These are phyloP conservation scores for Macaca mulatta DNA, from an alignment of 2,113 vertebrate species.

Conservation along the genomic window DNA sequence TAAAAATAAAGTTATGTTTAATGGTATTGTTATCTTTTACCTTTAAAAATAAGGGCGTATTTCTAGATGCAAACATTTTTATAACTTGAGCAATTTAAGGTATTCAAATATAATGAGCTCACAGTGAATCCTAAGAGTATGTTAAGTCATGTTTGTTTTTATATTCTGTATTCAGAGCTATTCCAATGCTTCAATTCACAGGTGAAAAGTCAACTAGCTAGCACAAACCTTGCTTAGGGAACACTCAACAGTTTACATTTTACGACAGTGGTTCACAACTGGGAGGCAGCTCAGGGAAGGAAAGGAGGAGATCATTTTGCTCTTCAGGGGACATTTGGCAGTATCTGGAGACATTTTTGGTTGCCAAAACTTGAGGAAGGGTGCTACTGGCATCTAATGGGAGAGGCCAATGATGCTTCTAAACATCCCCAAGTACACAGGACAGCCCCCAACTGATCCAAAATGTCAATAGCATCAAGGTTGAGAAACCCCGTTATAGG, in stretches of 20 bases:
- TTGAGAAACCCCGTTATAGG: neutral
- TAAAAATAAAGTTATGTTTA: conserved; percentile 11
- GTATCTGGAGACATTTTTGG: neutral
- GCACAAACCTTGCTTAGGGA: neutral
- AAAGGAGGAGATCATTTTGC: neutral
- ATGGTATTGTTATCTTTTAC: neutral
- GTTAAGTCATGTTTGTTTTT: neutral
- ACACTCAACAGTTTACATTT: neutral
- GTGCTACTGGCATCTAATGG: neutral
- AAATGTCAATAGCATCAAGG: neutral
- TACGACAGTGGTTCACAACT: neutral
- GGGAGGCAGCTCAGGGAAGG: fast-evolving
- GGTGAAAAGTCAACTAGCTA: neutral
- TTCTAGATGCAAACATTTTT: neutral
- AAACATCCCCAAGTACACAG: neutral
- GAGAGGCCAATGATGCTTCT: neutral
- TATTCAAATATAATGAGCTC: neutral
- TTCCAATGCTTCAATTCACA: neutral
- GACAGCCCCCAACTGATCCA: neutral
- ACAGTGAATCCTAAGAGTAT: neutral
- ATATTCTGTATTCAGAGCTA: neutral
- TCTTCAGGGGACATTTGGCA: neutral
- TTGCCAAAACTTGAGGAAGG: neutral
- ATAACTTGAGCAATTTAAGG: neutral
- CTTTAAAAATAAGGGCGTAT: neutral